phyloP scores from a whole-genome alignment of 35 echinoderm and acorn worm species.

The Heliocidaris erythrogramma region DNA sequence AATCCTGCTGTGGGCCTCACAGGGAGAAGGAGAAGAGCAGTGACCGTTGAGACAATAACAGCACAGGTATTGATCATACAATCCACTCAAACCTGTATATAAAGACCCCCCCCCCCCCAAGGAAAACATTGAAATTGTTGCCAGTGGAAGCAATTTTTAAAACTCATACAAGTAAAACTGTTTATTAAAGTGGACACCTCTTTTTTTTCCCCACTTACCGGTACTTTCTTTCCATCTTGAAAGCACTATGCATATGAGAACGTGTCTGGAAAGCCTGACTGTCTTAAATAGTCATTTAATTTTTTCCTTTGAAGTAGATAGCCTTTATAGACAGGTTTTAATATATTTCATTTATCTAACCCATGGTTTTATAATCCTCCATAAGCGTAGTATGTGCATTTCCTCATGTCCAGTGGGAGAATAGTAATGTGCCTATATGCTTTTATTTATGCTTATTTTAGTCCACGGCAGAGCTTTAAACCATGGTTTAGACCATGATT shows the following conservation, averaged over 20 bases:
- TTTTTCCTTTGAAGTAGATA: background rate
- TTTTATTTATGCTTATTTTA: too few species aligned
- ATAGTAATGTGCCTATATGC: too few species aligned
- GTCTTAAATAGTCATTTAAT: too few species aligned
- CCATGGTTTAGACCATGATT: too few species aligned
- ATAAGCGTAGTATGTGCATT: too few species aligned
- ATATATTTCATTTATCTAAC: too few species aligned
- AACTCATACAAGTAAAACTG: background rate
- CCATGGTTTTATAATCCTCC: too few species aligned
- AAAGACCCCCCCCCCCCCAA: too few species aligned
- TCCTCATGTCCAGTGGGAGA: too few species aligned
- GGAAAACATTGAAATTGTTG: too few species aligned
- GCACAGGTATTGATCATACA: conserved; percentile 7
- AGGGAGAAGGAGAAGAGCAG: background rate
- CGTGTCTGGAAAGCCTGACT: too few species aligned
- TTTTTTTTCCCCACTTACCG: background rate
- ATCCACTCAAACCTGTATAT: background rate
- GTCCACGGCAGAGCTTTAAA: too few species aligned
- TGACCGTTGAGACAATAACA: background rate
- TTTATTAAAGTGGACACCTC: background rate
- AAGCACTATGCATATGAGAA: background rate
- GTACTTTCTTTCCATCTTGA: background rate
- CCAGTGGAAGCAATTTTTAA: background rate
- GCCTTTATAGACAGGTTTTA: background rate
- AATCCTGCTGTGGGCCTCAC: background rate